Conservation (phyloP, 2,113 vertebrate species). For the Butorides virescens region DNA sequence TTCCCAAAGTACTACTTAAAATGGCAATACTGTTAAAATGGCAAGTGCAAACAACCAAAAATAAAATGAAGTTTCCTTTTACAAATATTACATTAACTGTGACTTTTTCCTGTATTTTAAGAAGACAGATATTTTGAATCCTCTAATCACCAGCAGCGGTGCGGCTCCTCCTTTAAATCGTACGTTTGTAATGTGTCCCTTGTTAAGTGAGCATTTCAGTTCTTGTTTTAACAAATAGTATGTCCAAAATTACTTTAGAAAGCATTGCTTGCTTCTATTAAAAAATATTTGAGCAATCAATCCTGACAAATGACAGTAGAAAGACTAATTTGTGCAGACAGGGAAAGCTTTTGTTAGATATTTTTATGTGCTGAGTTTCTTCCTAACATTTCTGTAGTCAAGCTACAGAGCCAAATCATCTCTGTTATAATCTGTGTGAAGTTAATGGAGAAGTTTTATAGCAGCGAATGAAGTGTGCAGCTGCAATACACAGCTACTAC, state of each 20-base stretch:
- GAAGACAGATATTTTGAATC: background rate
- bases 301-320: background rate
- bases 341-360: background rate
- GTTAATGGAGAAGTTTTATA: background rate
- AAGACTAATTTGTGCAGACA: background rate
- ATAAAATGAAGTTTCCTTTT: background rate
- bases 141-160: background rate
- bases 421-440: background rate
- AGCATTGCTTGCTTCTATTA: background rate
- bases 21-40: background rate
- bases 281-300: background rate
- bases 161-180: background rate
- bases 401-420: background rate
- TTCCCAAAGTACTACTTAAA: background rate
- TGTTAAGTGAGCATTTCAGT: background rate
- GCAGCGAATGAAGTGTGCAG: background rate
- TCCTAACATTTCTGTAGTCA: background rate
- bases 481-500: background rate
- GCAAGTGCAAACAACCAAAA: background rate
- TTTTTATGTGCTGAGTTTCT: background rate
- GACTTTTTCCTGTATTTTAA: background rate
- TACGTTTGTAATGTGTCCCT: background rate
- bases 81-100: background rate
- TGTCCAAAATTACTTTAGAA: background rate
- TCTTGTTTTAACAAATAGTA: background rate